phyloP scores from a whole-genome alignment of 2,888 invertebrate genomes.

The Parnassius apollo region DNA sequence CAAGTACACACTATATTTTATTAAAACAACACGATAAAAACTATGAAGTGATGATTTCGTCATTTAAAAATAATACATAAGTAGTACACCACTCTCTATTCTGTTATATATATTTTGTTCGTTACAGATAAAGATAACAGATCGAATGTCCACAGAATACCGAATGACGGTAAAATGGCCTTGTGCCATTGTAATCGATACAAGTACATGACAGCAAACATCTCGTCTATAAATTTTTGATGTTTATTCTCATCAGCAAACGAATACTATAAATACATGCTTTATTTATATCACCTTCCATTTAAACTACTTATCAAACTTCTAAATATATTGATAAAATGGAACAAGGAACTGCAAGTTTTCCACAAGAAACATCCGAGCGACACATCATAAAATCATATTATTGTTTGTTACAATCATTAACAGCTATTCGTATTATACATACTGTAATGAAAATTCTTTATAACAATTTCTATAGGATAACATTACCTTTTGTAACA shows the following conservation, averaged over 20 bases:
- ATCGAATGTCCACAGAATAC: slow-evolving; percentile 5
- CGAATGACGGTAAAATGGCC: slow-evolving; percentile 21
- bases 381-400: too few species aligned
- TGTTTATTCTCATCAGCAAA: slow-evolving; percentile 2
- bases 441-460: too few species aligned
- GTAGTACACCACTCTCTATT: background rate
- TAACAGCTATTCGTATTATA: too few species aligned
- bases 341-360: slow-evolving; percentile 16
- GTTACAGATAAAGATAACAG: slow-evolving; percentile 8
- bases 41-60: too few species aligned
- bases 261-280: slow-evolving; percentile 9
- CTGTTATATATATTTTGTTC: background rate
- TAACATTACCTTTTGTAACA: too few species aligned
- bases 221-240: background rate
- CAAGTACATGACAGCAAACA: slow-evolving; percentile 1
- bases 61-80: too few species aligned
- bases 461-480: too few species aligned
- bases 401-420: too few species aligned
- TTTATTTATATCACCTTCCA: slow-evolving; percentile 12
- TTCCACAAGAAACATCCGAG: slow-evolving; percentile 4
- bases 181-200: slow-evolving; percentile 20
- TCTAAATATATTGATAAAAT: background rate
- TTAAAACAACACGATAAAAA: too few species aligned
- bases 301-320: slow-evolving; percentile 5
- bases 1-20: too few species aligned